Evolutionary conservation across 2,113 vertebrate genomes (phyloP).

Genomic region (Corythoichthys intestinalis): DNA sequence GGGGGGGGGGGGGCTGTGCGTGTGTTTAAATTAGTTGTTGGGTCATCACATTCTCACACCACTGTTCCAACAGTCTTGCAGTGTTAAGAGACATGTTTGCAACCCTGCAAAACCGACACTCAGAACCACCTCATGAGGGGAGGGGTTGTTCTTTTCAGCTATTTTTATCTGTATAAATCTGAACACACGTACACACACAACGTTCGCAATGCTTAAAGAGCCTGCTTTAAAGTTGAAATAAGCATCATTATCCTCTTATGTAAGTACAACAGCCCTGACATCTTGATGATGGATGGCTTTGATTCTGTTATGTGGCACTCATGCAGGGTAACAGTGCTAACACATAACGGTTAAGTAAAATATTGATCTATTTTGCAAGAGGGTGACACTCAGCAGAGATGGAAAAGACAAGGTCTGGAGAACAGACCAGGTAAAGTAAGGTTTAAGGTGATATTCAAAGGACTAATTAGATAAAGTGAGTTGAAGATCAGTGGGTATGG

Average conservation of each 20-base stretch:
- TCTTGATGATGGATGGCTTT: slow-evolving; percentile 2
- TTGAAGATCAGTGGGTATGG: background rate
- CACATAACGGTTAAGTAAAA: background rate
- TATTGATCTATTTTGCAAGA: background rate
- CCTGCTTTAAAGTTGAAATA: background rate
- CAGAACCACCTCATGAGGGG: background rate
- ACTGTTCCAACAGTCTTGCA: background rate
- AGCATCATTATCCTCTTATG: background rate
- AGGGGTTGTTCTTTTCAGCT: background rate
- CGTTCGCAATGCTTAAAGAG: background rate
- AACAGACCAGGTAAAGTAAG: background rate
- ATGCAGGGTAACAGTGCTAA: background rate
- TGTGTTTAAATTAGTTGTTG: background rate
- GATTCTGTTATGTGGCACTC: slow-evolving; percentile 1
- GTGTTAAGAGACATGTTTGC: background rate
- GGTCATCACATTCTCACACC: background rate
- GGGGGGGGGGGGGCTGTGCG: background rate
- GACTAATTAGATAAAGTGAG: background rate
- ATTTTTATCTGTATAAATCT: slow-evolving; percentile 1
- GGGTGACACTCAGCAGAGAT: background rate
- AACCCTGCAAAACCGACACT: background rate
- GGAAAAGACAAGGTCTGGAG: background rate
- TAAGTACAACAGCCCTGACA: background rate
- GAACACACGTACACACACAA: background rate
- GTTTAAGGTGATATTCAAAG: background rate